Evolutionary conservation across 1,140 invertebrate species (phyloP), one percentile per base, ranked within the genome.

Genomic region (Maconellicoccus hirsutus): DNA sequence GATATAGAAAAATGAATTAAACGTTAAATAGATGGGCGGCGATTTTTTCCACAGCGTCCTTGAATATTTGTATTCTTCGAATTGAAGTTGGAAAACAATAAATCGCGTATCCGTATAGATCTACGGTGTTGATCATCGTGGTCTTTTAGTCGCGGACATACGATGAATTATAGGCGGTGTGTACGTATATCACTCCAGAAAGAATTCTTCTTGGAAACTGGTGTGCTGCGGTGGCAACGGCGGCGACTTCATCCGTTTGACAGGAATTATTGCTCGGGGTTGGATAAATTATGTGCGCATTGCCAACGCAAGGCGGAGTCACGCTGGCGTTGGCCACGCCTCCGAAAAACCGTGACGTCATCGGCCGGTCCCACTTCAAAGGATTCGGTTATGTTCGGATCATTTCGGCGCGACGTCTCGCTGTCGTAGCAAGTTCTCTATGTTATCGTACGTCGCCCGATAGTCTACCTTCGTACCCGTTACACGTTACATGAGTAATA

Each of bases 231-330:
- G 42, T 26, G 61, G 61, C 61, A 66, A 25, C 61, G 61, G 61
- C 61, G 16, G 61, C 61, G 61, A 66, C 61, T 25, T 23, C 61
- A 26, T 66, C 61, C 61, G 61, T 66, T 66, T 66, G 61, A 66
- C 61, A 66, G 61, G 25, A 66, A 66, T 66, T 66, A 66, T 66
- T 66, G 25, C 61, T 66, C 61, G 61, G 61, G 61, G 61, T 66
- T 66, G 61, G 61, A 66, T 66, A 66, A 66, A 22, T 66, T 66
- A 66, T 66, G 61, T 26, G 61, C 61, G 61, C 25, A 66, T 26
- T 23, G 25, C 61, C 22, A 66, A 66, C 61, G 19, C 61, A 4
- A 19, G 61, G 61, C 10, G 61, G 61, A 66, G 61, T 66, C 25
- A 66, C 61, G 22, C 61, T 66, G 21, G 10, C 61, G 19, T 8